phyloP scores from a whole-genome alignment of 2,113 vertebrate genomes.

The Hippocampus abdominalis region DNA sequence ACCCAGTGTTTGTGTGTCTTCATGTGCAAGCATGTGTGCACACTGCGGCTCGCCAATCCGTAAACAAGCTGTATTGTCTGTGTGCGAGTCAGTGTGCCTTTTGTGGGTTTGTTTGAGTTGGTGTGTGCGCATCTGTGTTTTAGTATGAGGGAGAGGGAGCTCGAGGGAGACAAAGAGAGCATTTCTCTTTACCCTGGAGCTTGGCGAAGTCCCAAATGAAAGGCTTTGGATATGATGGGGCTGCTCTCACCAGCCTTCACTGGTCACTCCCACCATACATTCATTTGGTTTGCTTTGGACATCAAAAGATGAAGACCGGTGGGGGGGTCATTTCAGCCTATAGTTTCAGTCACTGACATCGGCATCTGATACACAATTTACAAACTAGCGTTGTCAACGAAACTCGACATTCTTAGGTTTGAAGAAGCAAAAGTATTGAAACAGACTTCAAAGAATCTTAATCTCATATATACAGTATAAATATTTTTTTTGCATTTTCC shows the following conservation, averaged over 20 bases:
- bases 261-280: conserved; percentile 54
- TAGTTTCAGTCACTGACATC: neutral
- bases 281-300: conserved; percentile 15
- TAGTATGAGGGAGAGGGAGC: conserved; percentile 70
- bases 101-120: conserved; percentile 73
- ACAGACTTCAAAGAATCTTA: too few species aligned
- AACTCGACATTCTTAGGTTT: neutral
- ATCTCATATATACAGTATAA: too few species aligned
- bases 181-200: conserved; percentile 71
- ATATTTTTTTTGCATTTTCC: too few species aligned
- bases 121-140: conserved; percentile 73
- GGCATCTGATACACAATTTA: neutral
- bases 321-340: neutral
- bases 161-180: conserved; percentile 74
- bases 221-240: conserved; percentile 72
- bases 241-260: conserved; percentile 50
- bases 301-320: neutral
- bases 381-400: neutral
- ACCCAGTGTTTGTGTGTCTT: conserved; percentile 58
- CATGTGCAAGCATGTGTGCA: conserved; percentile 61
- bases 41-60: conserved; percentile 69
- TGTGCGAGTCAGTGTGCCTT: conserved; percentile 73
- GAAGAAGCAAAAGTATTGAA: neutral
- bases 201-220: conserved; percentile 65
- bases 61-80: conserved; percentile 79